These are phyloP conservation scores for Pithys albifrons DNA, from an alignment of 2,113 vertebrate genomes.

Conservation along the genomic window DNA sequence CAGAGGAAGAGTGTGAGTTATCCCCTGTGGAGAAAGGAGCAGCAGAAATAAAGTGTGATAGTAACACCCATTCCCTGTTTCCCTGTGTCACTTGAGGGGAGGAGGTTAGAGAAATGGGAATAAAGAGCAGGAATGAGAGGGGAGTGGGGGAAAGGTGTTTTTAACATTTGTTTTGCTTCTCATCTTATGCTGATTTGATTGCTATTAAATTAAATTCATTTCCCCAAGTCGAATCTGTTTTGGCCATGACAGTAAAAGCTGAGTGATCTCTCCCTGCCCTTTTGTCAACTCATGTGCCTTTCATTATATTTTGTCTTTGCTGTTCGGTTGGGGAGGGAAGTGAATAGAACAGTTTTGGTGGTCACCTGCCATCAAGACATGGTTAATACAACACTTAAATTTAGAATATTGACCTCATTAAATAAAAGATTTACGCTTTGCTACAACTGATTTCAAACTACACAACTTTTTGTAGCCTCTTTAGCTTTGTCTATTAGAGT, in stretches of 20 bases:
- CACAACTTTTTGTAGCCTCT: neutral
- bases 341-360: rapidly evolving
- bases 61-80: neutral
- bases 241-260: neutral
- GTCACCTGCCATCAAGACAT: neutral
- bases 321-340: rapidly evolving
- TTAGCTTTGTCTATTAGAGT: neutral
- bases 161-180: neutral
- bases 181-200: neutral
- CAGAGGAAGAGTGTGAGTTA: neutral
- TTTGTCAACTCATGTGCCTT: neutral
- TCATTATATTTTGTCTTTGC: neutral
- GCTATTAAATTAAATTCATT: neutral
- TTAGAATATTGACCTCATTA: neutral
- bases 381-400: neutral
- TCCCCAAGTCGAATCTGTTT: neutral
- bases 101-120: neutral
- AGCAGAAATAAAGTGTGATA: too few relatives aligned
- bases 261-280: neutral
- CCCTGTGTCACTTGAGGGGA: neutral
- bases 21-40: neutral
- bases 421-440: neutral
- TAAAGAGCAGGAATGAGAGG: neutral
- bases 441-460: neutral
- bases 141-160: neutral